Conservation (phyloP, 1,140 invertebrate genomes). For the Onthophagus taurus region DNA sequence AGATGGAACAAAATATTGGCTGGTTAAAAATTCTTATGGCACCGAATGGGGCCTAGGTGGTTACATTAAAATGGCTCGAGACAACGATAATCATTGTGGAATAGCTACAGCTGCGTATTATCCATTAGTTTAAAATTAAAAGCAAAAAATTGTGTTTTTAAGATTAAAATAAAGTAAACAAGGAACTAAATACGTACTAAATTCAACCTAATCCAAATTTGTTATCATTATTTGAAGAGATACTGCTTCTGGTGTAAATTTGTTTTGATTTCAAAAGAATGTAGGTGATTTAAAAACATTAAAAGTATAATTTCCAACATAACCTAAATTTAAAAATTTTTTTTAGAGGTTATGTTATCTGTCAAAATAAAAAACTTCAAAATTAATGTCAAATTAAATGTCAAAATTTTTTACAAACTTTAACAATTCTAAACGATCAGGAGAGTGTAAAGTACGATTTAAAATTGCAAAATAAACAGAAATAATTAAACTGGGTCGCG, state of each 20-base stretch:
- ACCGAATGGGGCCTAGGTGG: conserved; percentile 60
- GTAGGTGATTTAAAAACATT: neutral
- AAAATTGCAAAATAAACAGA: no score
- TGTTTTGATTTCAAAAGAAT: neutral
- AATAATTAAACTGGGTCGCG: no score
- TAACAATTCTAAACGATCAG: no score
- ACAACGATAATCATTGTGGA: conserved; percentile 59
- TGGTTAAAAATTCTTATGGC: conserved; percentile 73
- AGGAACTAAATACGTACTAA: neutral
- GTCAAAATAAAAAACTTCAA: no score
- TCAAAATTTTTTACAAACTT: no score
- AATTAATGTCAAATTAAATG: no score
- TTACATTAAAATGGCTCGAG: conserved; percentile 58
- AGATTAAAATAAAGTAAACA: neutral
- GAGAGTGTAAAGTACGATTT: no score
- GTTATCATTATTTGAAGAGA: no score
- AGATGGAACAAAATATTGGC: conserved; percentile 54
- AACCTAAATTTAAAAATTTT: no score
- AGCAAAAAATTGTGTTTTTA: neutral
- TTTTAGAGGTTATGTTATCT: no score
- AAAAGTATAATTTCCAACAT: neutral
- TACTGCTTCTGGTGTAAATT: neutral
- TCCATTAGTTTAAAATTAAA: conserved; percentile 37
- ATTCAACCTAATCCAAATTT: no score
- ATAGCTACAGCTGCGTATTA: conserved; percentile 52